A percentile compares a stretch with the other conserved stretches of the same genome.
phyloP scores from a whole-genome alignment of 1,140 invertebrate genomes.

The Hypsibius dujardini region DNA sequence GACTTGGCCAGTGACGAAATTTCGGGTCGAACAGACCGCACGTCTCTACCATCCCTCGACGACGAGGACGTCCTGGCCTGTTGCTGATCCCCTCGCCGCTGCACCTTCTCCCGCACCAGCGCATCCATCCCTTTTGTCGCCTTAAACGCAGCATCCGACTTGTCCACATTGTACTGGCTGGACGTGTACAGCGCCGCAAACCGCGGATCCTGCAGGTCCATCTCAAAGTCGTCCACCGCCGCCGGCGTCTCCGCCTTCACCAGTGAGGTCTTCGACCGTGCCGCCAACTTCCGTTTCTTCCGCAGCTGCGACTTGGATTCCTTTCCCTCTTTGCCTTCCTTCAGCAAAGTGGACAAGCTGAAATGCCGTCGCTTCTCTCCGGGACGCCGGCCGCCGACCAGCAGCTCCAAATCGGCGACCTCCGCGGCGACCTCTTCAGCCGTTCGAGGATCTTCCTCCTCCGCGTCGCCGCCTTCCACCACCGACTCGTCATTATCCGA shows the following conservation, averaged over 20 bases:
- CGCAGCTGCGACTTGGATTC: not conserved
- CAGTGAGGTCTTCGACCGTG: conserved; percentile 18
- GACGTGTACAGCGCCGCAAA: conserved; percentile 67
- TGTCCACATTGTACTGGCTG: conserved; percentile 78
- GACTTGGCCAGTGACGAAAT: conserved; percentile 21
- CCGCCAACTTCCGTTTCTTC: not conserved
- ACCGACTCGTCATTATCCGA: conserved; percentile 4
- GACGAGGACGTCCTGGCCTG: not conserved
- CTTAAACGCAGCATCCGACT: conserved; percentile 68
- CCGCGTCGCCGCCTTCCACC: not conserved
- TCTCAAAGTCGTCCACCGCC: not conserved
- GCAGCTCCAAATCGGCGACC: conserved; percentile 2
- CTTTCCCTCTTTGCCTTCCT: conserved; percentile 16
- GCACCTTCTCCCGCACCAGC: conserved; percentile 64
- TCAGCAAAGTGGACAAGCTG: not conserved
- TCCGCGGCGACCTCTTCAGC: not conserved
- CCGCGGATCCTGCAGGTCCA: conserved; percentile 34
- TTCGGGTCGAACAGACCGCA: conserved; percentile 2
- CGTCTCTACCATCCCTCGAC: not conserved
- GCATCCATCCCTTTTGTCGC: conserved; percentile 71
- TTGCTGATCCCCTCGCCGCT: conserved; percentile 34
- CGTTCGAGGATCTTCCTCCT: conserved; percentile 9
- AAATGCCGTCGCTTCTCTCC: not conserved
- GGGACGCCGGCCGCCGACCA: not conserved
- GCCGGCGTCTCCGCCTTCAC: conserved; percentile 19